Evolutionary conservation across 2,888 invertebrate species (phyloP).

Genomic region (Heteromyza rotundicornis): DNA sequence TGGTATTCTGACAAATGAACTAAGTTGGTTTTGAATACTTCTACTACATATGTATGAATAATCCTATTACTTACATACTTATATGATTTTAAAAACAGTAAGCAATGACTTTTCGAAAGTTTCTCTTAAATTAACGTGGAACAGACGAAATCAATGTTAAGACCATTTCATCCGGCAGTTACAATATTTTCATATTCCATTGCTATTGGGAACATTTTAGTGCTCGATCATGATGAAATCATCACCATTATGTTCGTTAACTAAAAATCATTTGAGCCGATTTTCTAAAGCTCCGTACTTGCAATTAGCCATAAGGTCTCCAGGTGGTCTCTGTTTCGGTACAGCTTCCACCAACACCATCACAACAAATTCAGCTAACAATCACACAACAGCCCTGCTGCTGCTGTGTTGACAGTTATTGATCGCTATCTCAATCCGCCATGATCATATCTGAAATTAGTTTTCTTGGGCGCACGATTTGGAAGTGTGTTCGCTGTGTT

Average conservation of each 20-base stretch:
- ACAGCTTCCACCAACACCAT: conserved; percentile 10
- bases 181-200: background rate
- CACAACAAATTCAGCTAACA: conserved; percentile 31
- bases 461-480: conserved; percentile 29
- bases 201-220: conserved; percentile 47
- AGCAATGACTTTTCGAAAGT: conserved; percentile 21
- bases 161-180: conserved; percentile 45
- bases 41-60: no score
- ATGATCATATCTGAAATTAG: conserved; percentile 36
- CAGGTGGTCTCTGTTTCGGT: conserved; percentile 41
- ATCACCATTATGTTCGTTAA: conserved; percentile 49
- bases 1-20: no score
- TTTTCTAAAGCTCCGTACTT: conserved; percentile 34
- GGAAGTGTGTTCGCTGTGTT: background rate
- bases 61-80: no score
- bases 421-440: conserved; percentile 39
- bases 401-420: conserved; percentile 49
- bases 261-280: conserved; percentile 25
- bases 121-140: conserved; percentile 52
- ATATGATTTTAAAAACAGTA: background rate
- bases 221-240: conserved; percentile 54
- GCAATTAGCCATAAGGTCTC: conserved; percentile 45
- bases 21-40: no score
- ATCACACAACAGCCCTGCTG: conserved; percentile 12
- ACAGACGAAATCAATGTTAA: conserved; percentile 39